These are phyloP conservation scores for Sebastes kiyomatsui DNA, from an alignment of 2,797 vertebrate species.

Conservation along the genomic window DNA sequence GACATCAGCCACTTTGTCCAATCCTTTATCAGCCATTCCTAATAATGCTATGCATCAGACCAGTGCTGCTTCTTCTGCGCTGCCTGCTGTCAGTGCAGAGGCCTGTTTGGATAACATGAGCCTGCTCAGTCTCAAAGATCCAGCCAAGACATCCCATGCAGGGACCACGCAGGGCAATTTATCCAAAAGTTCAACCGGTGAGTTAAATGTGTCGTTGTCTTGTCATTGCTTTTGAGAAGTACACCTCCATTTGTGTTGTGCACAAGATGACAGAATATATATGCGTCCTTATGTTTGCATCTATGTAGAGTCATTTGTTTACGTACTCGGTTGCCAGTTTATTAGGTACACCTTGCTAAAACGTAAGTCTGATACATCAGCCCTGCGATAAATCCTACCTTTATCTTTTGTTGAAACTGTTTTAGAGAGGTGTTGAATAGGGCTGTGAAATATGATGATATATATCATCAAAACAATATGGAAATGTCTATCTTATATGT, in stretches of 20 bases:
- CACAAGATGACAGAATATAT: not conserved
- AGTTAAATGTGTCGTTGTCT: constrained; percentile 21
- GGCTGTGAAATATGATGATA: too few relatives aligned
- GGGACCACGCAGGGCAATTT: not conserved
- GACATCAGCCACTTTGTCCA: constrained; percentile 29
- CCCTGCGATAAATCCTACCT: not conserved
- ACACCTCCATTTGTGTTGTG: not conserved
- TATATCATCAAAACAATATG: too few relatives aligned
- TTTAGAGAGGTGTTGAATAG: not conserved
- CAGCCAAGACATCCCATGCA: constrained; percentile 24
- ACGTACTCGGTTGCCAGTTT: not conserved
- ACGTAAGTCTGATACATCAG: not conserved
- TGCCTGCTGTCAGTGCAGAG: constrained; percentile 27
- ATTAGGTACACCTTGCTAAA: not conserved
- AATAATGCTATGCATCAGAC: constrained; percentile 32
- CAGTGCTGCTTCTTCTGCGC: constrained; percentile 30
- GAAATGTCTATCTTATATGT: too few relatives aligned
- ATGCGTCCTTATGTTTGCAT: not conserved
- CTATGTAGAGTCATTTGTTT: not conserved
- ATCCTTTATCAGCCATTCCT: constrained; percentile 18
- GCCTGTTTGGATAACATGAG: constrained; percentile 61
- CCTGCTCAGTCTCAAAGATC: constrained; percentile 66
- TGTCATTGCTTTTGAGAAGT: not conserved
- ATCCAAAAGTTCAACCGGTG: constrained; percentile 51
- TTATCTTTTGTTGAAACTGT: not conserved